Conservation (phyloP, 2,888 invertebrate genomes). For the Xylophagus ater region DNA sequence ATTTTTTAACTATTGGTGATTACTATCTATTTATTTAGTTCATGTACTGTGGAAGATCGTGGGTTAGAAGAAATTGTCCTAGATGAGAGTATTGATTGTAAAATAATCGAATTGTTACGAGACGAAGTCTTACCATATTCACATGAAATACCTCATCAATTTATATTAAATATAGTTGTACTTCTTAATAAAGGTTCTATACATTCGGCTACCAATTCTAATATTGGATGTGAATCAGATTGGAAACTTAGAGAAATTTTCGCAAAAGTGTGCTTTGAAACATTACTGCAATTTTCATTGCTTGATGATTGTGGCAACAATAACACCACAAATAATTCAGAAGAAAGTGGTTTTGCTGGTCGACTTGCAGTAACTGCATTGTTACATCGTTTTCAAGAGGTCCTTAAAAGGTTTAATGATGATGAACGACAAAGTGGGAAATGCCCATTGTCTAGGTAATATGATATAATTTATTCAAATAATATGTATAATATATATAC, state of each 20-base stretch:
- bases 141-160: slow-evolving; percentile 63
- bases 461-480: slow-evolving; percentile 8
- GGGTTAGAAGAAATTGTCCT: slow-evolving; percentile 48
- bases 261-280: slow-evolving; percentile 93
- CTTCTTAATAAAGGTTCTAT: slow-evolving; percentile 78
- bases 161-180: slow-evolving; percentile 71
- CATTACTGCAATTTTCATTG: slow-evolving; percentile 84
- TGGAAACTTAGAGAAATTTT: slow-evolving; percentile 84
- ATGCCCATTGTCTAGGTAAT: slow-evolving; percentile 70
- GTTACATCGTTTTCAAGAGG: slow-evolving; percentile 85
- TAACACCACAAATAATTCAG: slow-evolving; percentile 24
- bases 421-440: slow-evolving; percentile 75
- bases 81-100: slow-evolving; percentile 72
- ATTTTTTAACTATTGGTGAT: slow-evolving; percentile 1
- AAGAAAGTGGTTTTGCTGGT: slow-evolving; percentile 53
- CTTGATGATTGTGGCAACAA: slow-evolving; percentile 56
- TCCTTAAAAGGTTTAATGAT: slow-evolving; percentile 75
- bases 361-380: slow-evolving; percentile 84
- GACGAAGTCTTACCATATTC: slow-evolving; percentile 75
- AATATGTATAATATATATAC: not conserved
- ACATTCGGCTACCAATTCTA: slow-evolving; percentile 57
- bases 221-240: slow-evolving; percentile 61
- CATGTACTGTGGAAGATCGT: slow-evolving; percentile 44
- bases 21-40: slow-evolving; percentile 29
- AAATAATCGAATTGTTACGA: slow-evolving; percentile 68